These are phyloP conservation scores for Erpetoichthys calabaricus DNA, from an alignment of 2,797 vertebrate species.

Conservation along the genomic window DNA sequence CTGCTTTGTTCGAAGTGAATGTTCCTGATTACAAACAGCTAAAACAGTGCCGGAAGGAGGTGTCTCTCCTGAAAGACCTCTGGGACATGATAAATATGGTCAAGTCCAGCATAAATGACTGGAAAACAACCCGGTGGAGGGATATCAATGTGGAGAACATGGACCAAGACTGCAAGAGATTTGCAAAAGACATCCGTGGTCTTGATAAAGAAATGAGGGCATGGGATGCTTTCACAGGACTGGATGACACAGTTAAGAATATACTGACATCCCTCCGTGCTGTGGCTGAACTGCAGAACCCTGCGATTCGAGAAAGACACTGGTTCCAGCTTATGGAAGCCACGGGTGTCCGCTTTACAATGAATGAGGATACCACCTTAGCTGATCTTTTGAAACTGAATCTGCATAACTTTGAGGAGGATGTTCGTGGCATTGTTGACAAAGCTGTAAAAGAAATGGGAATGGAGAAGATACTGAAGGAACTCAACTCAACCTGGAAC, in stretches of 20 bases:
- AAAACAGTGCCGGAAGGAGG: constrained; percentile 75
- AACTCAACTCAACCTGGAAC: constrained; percentile 75
- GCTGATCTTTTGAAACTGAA: constrained; percentile 76
- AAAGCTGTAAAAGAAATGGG: constrained; percentile 84
- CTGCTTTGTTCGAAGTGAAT: constrained; percentile 76
- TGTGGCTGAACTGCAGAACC: constrained; percentile 78
- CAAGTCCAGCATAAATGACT: constrained; percentile 58
- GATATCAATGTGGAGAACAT: constrained; percentile 78
- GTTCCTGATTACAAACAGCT: constrained; percentile 76
- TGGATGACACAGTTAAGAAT: constrained; percentile 73
- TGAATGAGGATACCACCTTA: constrained; percentile 66
- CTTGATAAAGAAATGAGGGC: constrained; percentile 76
- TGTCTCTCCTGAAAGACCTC: constrained; percentile 71
- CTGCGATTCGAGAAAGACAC: constrained; percentile 74
- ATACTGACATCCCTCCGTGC: constrained; percentile 67
- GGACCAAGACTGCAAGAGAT: constrained; percentile 74
- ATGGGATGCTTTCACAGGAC: constrained; percentile 72
- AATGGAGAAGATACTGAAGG: constrained; percentile 83
- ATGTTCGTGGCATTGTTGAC: constrained; percentile 80
- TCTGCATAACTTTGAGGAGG: constrained; percentile 77
- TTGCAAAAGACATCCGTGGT: constrained; percentile 63
- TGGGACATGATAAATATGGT: constrained; percentile 77
- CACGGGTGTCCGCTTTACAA: constrained; percentile 65
- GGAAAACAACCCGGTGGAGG: constrained; percentile 71
- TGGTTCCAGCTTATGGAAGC: constrained; percentile 81